phyloP scores from a whole-genome alignment of 1,140 invertebrate species.

The Anoplophora glabripennis region DNA sequence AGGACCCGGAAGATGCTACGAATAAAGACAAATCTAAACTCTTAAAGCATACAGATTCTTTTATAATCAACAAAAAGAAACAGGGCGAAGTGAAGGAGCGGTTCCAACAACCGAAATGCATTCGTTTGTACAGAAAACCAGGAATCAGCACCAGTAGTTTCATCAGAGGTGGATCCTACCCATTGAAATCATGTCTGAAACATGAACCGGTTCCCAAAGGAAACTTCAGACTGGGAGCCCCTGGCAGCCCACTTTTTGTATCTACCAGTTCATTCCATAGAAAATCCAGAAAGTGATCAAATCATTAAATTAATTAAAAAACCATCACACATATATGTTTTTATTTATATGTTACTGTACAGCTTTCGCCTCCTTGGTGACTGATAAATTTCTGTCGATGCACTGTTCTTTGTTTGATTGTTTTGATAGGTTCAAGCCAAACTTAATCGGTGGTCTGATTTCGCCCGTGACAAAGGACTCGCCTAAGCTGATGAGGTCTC shows the following conservation, averaged over 20 bases:
- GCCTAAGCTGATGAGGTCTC: conserved; percentile 31
- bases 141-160: conserved; percentile 17
- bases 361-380: no score
- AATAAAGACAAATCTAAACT: conserved; percentile 9
- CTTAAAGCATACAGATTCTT: conserved; percentile 36
- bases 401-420: no score
- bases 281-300: conserved; percentile 7
- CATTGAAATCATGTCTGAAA: conserved; percentile 36
- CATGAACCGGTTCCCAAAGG: conserved; percentile 26
- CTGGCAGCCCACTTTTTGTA: conserved; percentile 36
- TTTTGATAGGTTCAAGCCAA: no score
- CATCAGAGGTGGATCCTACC: conserved; percentile 39
- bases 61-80: conserved; percentile 32
- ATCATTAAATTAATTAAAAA: no score
- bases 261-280: conserved; percentile 22
- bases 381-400: no score
- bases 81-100: conserved; percentile 25
- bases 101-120: conserved; percentile 38
- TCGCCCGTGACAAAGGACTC: conserved; percentile 31
- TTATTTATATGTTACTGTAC: no score
- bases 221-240: conserved; percentile 28
- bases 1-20: background rate
- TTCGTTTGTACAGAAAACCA: conserved; percentile 33
- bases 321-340: no score
- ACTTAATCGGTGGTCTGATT: background rate